Conservation (phyloP, 2,113 vertebrate genomes). For the Bungarus multicinctus region DNA sequence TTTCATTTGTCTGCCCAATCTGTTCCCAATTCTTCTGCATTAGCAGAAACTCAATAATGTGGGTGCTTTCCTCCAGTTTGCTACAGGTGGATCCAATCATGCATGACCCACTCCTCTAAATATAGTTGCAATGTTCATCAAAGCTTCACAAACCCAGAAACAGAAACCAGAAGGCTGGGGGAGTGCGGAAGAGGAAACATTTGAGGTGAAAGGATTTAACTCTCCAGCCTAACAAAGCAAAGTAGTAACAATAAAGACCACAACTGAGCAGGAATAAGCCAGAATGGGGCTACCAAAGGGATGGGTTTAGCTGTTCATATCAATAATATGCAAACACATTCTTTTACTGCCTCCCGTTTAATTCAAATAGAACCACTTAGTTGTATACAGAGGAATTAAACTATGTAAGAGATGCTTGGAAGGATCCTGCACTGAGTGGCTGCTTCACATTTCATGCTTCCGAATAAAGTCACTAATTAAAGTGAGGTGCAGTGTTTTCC, state of each 20-base stretch:
- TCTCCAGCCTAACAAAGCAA: background rate
- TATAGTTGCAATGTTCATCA: background rate
- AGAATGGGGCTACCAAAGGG: background rate
- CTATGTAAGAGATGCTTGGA: background rate
- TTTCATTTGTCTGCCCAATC: background rate
- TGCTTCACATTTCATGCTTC: background rate
- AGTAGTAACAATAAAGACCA: background rate
- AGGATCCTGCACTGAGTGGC: background rate
- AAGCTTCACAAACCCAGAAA: background rate
- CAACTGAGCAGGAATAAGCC: background rate
- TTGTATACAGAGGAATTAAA: background rate
- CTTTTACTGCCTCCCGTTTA: background rate
- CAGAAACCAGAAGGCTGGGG: background rate
- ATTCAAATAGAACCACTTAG: background rate
- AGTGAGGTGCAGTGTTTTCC: background rate
- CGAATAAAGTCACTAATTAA: background rate
- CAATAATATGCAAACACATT: background rate
- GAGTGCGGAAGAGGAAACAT: background rate
- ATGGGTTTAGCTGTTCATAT: background rate
- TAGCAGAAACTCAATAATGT: background rate
- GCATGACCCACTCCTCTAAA: background rate
- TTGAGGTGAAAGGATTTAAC: background rate
- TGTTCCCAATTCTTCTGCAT: background rate
- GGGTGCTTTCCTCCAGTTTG: background rate
- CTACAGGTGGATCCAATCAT: conserved; percentile 6